These are phyloP conservation scores for Dendronephthya gigantea DNA, from an alignment of 64 coral and sea anemone genomes.

Conservation along the genomic window DNA sequence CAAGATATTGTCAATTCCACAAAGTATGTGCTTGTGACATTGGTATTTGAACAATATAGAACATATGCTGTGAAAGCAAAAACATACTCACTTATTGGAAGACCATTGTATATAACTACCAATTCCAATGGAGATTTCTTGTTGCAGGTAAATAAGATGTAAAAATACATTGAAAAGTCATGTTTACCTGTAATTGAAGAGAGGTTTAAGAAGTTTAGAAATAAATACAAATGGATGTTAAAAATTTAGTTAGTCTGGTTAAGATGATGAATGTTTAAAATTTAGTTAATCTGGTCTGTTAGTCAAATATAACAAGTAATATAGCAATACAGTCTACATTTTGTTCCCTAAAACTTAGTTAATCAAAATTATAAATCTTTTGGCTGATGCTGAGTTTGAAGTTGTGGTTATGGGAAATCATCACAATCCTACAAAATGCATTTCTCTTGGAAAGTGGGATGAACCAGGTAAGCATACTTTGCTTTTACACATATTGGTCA, in stretches of 20 bases:
- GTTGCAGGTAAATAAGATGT: slow-evolving; percentile 1
- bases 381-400: slow-evolving; percentile 24
- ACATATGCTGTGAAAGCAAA: neutral
- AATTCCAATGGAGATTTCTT: neutral
- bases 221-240: neutral
- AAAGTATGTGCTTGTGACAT: neutral
- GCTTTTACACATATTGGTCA: neutral
- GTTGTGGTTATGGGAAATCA: slow-evolving; percentile 30
- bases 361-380: neutral
- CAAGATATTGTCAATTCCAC: neutral
- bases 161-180: neutral
- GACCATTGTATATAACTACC: neutral
- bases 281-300: neutral
- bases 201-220: neutral
- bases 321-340: neutral
- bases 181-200: neutral
- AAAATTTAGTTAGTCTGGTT: neutral
- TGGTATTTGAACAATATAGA: neutral
- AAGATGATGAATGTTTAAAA: neutral
- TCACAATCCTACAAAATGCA: slow-evolving; percentile 24
- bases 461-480: slow-evolving; percentile 18
- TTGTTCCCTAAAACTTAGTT: neutral
- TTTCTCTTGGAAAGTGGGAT: slow-evolving; percentile 34
- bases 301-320: no score
- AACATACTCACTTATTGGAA: neutral